Percentiles rank a stretch among this genome's conserved stretches.
Evolutionary conservation across 1,140 invertebrate genomes (phyloP).

Genomic region (Sycophila sp.): DNA sequence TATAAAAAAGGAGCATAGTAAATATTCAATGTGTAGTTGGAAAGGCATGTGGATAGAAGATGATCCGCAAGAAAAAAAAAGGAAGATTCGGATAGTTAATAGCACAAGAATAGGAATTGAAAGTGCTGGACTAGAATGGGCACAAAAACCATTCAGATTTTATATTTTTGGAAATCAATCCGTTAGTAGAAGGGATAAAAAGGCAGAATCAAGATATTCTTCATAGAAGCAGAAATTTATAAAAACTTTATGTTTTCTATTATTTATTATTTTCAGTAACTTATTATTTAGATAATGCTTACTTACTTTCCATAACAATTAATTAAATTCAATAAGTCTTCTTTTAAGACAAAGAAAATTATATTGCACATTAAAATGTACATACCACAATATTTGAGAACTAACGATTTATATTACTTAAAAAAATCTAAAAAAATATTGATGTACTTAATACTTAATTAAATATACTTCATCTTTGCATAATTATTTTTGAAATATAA

Average conservation of each 20-base stretch:
- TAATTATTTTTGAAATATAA: slow-evolving; percentile 4
- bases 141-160: slow-evolving; percentile 76
- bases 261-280: too few species aligned
- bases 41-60: slow-evolving; percentile 72
- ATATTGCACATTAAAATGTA: background rate
- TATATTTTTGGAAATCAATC: slow-evolving; percentile 69
- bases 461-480: background rate
- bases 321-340: background rate
- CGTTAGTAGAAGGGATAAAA: slow-evolving; percentile 71
- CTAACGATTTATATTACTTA: background rate
- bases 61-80: slow-evolving; percentile 43
- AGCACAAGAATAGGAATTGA: slow-evolving; percentile 76
- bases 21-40: slow-evolving; percentile 63
- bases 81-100: slow-evolving; percentile 64
- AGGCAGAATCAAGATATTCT: slow-evolving; percentile 50
- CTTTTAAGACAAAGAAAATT: background rate
- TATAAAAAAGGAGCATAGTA: slow-evolving; percentile 70
- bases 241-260: background rate
- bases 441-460: background rate
- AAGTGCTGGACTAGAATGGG: slow-evolving; percentile 72
- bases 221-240: background rate
- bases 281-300: too few species aligned
- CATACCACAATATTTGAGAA: background rate
- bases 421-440: background rate
- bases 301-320: too few species aligned